Evolutionary conservation across 2,113 vertebrate genomes (phyloP).

Genomic region (Nannospalax galili): DNA sequence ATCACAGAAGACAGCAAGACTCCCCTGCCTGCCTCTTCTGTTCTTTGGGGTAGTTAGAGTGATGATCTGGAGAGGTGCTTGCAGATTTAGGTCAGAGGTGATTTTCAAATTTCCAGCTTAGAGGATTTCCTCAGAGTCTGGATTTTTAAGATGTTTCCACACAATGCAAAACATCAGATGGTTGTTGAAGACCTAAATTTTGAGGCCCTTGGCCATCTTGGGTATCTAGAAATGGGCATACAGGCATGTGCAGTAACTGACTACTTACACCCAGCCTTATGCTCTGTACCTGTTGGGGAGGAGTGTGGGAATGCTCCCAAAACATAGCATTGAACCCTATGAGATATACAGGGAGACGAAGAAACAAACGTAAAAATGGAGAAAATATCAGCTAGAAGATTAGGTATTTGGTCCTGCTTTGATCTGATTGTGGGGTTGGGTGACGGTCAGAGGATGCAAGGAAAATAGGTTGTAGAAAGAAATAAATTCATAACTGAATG

Average conservation of each 20-base stretch:
- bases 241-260: background rate
- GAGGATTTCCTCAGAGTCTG: background rate
- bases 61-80: background rate
- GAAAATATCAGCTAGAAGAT: background rate
- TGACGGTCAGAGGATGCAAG: background rate
- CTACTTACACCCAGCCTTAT: accelerated
- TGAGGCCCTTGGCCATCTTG: background rate
- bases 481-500: slow-evolving; percentile 49
- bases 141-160: slow-evolving; percentile 24
- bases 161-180: slow-evolving; percentile 45
- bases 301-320: accelerated
- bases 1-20: background rate
- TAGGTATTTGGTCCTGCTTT: background rate
- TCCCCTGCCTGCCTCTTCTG: background rate
- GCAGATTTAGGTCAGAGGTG: slow-evolving; percentile 5
- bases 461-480: background rate
- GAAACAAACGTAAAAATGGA: slow-evolving; percentile 23
- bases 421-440: background rate
- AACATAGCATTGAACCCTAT: background rate
- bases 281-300: accelerated
- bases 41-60: background rate
- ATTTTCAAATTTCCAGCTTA: slow-evolving; percentile 18
- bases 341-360: background rate
- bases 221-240: slow-evolving; percentile 25
- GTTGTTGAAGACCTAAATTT: background rate